Percentiles rank a stretch among this genome's conserved stretches.
Evolutionary conservation across 1,140 invertebrate species (phyloP).

Genomic region (Ceratina japonica): DNA sequence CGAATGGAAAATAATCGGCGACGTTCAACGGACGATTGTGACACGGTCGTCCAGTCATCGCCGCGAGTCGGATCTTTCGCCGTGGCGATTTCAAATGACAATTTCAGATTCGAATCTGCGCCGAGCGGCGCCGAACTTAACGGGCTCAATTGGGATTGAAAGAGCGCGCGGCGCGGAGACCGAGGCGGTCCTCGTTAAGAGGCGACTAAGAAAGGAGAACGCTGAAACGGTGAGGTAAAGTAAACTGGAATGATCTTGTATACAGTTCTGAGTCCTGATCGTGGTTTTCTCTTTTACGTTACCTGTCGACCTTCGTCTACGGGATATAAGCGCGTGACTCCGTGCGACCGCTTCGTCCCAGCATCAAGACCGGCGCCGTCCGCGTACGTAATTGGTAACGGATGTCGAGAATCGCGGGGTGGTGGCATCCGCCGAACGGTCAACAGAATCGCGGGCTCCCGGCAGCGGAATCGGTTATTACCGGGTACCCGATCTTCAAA

Average conservation of each 20-base stretch:
- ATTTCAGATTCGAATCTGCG: no score
- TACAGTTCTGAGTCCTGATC: not conserved
- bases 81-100: no score
- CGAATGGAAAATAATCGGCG: not conserved
- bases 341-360: constrained; percentile 11
- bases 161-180: not conserved
- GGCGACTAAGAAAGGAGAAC: constrained; percentile 2
- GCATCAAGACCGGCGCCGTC: constrained; percentile 7
- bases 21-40: not conserved
- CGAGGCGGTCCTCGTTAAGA: not conserved
- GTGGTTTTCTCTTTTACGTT: constrained; percentile 9
- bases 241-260: not conserved
- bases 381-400: not conserved
- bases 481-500: constrained; percentile 54
- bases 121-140: no score
- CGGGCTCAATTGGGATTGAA: not conserved
- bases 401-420: constrained; percentile 15
- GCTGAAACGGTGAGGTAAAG: constrained; percentile 1
- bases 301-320: constrained; percentile 38
- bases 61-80: no score
- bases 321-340: constrained; percentile 2
- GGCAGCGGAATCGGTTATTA: constrained; percentile 19
- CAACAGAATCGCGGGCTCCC: not conserved
- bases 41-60: no score
- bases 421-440: constrained; percentile 27